These are phyloP conservation scores for Apamea monoglypha DNA, from an alignment of 2,888 invertebrate species.

Conservation along the genomic window DNA sequence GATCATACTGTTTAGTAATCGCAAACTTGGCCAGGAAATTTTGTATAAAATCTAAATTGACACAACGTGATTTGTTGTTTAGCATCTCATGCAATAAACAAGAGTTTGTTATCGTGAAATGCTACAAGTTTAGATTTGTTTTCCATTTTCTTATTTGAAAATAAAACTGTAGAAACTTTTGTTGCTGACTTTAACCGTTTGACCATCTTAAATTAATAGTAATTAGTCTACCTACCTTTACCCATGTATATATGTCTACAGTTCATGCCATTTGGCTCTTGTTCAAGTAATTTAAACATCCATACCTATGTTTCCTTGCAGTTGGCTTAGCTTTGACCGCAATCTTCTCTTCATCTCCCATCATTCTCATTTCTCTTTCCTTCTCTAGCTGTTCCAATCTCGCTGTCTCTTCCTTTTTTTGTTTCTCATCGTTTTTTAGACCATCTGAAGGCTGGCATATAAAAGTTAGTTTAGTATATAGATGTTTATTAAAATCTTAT, in stretches of 20 bases:
- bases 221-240: neutral
- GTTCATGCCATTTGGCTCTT: neutral
- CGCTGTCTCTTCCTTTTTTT: constrained; percentile 94
- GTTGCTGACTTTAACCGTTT: neutral
- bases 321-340: constrained; percentile 72
- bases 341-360: constrained; percentile 86
- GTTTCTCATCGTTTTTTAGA: constrained; percentile 95
- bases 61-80: neutral
- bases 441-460: constrained; percentile 93
- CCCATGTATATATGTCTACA: neutral
- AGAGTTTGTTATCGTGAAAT: neutral
- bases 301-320: constrained; percentile 90
- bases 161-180: neutral
- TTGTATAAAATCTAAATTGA: neutral
- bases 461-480: neutral
- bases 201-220: neutral
- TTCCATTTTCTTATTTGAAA: neutral
- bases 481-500: neutral
- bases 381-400: constrained; percentile 94
- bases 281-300: neutral
- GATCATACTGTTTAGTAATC: neutral
- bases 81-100: neutral
- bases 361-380: constrained; percentile 95
- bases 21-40: neutral
- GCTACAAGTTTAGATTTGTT: neutral